phyloP scores from a whole-genome alignment of 2,888 invertebrate species.

The Andrena trimmerana region DNA sequence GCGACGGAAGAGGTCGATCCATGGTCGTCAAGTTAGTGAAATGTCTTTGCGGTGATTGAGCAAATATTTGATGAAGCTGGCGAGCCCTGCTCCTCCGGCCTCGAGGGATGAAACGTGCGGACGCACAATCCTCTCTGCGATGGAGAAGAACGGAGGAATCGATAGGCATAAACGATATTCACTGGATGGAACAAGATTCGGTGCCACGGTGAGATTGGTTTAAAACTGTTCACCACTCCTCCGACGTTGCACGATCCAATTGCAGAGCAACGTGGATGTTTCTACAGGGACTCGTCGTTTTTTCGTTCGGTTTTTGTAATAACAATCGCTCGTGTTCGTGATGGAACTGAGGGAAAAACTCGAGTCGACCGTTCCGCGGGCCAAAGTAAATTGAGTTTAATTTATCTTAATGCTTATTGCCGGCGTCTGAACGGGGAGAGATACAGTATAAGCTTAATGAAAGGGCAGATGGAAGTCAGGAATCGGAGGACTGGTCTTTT shows the following conservation, averaged over 20 bases:
- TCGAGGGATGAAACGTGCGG: constrained; percentile 62
- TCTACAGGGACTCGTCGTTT: no score
- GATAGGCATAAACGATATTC: constrained; percentile 55
- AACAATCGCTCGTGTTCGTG: background rate
- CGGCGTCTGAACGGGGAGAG: constrained; percentile 40
- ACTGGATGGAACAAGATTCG: constrained; percentile 15
- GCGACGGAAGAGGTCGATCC: constrained; percentile 74
- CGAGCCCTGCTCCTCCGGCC: constrained; percentile 72
- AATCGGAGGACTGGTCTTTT: constrained; percentile 59
- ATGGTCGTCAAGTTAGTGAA: constrained; percentile 80
- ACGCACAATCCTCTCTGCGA: constrained; percentile 52
- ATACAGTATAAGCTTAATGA: constrained; percentile 63
- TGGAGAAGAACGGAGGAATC: constrained; percentile 59
- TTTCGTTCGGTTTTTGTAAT: background rate
- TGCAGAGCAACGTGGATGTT: no score
- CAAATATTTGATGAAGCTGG: constrained; percentile 83
- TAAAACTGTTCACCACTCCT: constrained; percentile 2
- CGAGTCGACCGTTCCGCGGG: background rate
- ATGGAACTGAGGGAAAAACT: background rate
- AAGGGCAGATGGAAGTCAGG: constrained; percentile 58
- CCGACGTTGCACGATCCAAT: background rate
- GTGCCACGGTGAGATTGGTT: constrained; percentile 36
- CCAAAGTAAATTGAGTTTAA: constrained; percentile 48
- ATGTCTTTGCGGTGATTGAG: constrained; percentile 84
- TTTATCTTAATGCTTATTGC: constrained; percentile 58